A percentile compares a stretch with the other conserved stretches of the same genome.
Conservation (phyloP, 1,140 invertebrate species). For the Pollicipes pollicipes region DNA sequence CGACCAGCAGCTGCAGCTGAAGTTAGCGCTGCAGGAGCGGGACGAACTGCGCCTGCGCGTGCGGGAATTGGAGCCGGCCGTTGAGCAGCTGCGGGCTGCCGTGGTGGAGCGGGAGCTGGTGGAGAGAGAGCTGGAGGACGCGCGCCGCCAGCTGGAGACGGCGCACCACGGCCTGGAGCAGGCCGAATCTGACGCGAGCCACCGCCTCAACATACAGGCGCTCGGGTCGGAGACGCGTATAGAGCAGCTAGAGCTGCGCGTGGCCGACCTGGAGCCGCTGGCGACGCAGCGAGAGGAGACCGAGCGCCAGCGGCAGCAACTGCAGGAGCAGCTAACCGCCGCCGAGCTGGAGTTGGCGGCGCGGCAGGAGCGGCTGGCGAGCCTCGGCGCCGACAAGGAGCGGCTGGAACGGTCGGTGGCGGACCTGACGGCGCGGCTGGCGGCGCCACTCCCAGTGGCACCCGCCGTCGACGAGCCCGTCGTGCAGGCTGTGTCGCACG, state of each 20-base stretch:
- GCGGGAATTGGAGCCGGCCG: not conserved
- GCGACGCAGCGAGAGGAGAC: not conserved
- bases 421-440: too few relatives aligned
- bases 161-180: not conserved
- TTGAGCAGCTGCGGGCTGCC: not conserved
- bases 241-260: not conserved
- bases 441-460: not conserved
- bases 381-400: not conserved
- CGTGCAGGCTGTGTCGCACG: not conserved
- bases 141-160: not conserved
- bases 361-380: not conserved
- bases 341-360: not conserved
- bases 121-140: not conserved
- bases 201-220: not conserved
- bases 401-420: not conserved
- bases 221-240: not conserved
- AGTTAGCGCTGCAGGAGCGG: not conserved
- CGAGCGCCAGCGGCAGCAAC: not conserved
- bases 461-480: not conserved
- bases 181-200: not conserved
- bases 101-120: not conserved
- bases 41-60: not conserved
- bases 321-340: not conserved
- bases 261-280: not conserved
- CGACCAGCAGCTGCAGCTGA: not conserved